Percentiles rank a stretch among this genome's conserved stretches.
These are phyloP conservation scores for Polyommatus icarus DNA, from an alignment of 2,888 invertebrate species.

Conservation along the genomic window DNA sequence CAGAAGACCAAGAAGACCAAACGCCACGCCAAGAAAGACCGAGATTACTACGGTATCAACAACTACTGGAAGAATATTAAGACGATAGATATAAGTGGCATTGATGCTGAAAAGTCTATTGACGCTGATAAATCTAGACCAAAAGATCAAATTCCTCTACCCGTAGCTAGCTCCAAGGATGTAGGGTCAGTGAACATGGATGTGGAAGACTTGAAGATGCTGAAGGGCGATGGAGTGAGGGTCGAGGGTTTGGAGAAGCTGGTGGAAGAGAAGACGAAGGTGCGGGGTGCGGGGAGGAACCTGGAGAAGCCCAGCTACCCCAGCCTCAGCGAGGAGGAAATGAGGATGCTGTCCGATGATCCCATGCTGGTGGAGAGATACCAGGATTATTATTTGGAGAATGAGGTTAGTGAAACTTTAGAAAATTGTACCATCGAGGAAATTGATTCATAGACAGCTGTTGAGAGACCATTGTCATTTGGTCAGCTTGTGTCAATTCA, in stretches of 20 bases:
- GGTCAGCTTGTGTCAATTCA: too few relatives aligned
- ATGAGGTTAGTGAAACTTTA: slow-evolving; percentile 58
- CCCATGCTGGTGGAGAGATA: slow-evolving; percentile 52
- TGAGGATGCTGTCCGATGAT: slow-evolving; percentile 64
- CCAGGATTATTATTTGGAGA: slow-evolving; percentile 60
- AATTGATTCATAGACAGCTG: too few relatives aligned
- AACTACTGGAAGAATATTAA: slow-evolving; percentile 49
- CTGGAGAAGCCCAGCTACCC: slow-evolving; percentile 45
- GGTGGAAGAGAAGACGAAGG: slow-evolving; percentile 29
- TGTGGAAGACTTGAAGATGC: slow-evolving; percentile 2
- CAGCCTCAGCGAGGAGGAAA: slow-evolving; percentile 54
- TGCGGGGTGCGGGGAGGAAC: slow-evolving; percentile 33
- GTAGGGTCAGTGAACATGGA: background rate
- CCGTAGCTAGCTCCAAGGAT: background rate
- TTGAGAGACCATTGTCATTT: too few relatives aligned
- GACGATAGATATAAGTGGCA: slow-evolving; percentile 46
- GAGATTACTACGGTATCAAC: slow-evolving; percentile 47
- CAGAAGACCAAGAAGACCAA: slow-evolving; percentile 45
- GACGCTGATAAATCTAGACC: slow-evolving; percentile 34
- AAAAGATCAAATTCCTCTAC: slow-evolving; percentile 33
- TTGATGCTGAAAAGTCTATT: slow-evolving; percentile 43
- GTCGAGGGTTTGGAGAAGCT: slow-evolving; percentile 38
- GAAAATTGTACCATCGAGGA: too few relatives aligned
- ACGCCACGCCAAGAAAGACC: slow-evolving; percentile 42
- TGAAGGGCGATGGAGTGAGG: background rate